Conservation (phyloP, 2,797 vertebrate genomes). For the Tauraco hartlaubi region DNA sequence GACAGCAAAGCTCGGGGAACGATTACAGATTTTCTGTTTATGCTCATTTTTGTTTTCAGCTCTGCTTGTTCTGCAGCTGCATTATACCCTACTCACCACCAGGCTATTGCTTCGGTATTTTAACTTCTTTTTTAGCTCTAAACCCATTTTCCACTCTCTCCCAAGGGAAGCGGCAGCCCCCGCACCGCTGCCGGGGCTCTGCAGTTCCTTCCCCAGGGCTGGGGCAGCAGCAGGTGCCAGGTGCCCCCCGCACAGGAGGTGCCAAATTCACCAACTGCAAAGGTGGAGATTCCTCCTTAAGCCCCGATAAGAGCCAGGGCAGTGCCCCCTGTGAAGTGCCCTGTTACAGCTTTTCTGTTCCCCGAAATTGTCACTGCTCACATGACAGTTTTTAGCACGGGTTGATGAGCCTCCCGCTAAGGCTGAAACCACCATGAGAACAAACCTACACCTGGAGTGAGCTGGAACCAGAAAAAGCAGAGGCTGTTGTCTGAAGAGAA, state of each 20-base stretch:
- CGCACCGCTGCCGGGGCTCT: too few relatives aligned
- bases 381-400: background rate
- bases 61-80: background rate
- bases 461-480: background rate
- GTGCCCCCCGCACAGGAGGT: background rate
- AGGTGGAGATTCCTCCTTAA: background rate
- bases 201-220: too few relatives aligned
- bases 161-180: background rate
- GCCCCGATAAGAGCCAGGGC: background rate
- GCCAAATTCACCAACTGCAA: rapidly evolving
- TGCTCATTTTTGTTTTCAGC: slow-evolving; percentile 15
- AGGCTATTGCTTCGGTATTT: background rate
- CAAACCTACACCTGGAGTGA: background rate
- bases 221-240: background rate
- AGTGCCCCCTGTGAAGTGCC: rapidly evolving
- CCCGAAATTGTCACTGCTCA: background rate
- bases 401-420: background rate
- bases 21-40: background rate
- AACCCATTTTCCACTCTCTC: slow-evolving; percentile 1
- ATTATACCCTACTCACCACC: background rate
- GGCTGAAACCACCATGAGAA: background rate
- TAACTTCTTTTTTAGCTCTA: background rate
- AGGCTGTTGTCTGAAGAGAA: background rate
- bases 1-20: background rate
- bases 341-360: background rate